A percentile compares a stretch with the other conserved stretches of the same genome.
These are phyloP conservation scores for Anas platyrhynchos DNA, from an alignment of 2,113 vertebrate species.

Conservation along the genomic window DNA sequence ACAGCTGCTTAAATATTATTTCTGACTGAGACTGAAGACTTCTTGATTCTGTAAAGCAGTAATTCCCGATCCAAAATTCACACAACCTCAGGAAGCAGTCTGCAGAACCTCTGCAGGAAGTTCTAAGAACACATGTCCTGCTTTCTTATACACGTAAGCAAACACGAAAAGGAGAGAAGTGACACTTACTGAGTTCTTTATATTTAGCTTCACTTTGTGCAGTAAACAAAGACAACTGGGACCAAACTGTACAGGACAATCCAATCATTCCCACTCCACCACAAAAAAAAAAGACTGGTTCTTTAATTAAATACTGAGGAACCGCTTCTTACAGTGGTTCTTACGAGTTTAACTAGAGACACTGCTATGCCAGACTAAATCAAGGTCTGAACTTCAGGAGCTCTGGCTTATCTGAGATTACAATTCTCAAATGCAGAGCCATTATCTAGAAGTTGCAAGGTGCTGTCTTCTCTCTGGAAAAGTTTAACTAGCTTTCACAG, in stretches of 20 bases:
- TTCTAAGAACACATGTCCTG: fast-evolving
- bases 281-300: not conserved
- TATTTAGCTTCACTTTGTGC: not conserved
- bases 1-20: not conserved
- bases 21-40: not conserved
- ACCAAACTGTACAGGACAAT: not conserved
- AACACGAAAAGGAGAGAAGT: not conserved
- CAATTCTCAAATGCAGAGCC: not conserved
- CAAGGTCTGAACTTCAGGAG: not conserved
- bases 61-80: not conserved
- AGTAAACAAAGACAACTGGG: not conserved
- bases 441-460: not conserved
- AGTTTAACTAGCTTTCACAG: not conserved
- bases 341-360: not conserved
- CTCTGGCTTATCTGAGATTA: not conserved
- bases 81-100: not conserved
- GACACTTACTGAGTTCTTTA: not conserved
- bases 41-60: not conserved
- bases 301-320: not conserved
- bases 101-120: not conserved
- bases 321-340: not conserved
- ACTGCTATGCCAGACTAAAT: fast-evolving
- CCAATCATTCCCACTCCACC: not conserved
- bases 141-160: not conserved
- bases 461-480: not conserved